Evolutionary conservation across 2,113 vertebrate genomes (phyloP).

Genomic region (Pelvicachromis taeniatus): DNA sequence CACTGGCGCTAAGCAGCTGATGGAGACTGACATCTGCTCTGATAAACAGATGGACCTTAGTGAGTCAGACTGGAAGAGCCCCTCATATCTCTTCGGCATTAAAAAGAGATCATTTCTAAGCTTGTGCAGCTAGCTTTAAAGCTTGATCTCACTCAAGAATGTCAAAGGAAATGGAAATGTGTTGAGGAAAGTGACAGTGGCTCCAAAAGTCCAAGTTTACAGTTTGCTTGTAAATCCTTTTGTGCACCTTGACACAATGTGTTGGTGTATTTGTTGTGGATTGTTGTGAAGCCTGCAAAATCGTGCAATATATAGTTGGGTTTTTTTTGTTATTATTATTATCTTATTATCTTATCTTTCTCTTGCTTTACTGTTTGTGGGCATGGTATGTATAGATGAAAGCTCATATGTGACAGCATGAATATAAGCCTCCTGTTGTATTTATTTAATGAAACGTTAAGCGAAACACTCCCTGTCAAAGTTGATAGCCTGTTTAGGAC

Average conservation of each 20-base stretch:
- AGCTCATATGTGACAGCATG: neutral
- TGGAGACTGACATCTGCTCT: neutral
- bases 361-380: neutral
- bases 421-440: neutral
- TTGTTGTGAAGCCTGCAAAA: neutral
- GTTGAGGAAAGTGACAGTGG: no score
- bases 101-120: neutral
- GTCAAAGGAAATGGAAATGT: neutral
- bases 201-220: neutral
- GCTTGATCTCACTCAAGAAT: neutral
- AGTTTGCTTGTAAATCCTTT: neutral
- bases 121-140: neutral
- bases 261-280: neutral
- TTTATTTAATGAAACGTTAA: neutral
- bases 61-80: neutral
- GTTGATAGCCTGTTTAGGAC: neutral
- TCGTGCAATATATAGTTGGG: neutral
- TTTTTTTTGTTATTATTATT: neutral
- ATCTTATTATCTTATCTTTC: neutral
- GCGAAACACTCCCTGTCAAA: neutral
- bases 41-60: neutral
- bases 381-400: neutral
- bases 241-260: neutral
- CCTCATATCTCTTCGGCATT: rapidly evolving
- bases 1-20: neutral